Evolutionary conservation across 2,797 vertebrate genomes (phyloP), one percentile per base, ranked within the genome.

Genomic region (Schizopygopsis pylzovi): DNA sequence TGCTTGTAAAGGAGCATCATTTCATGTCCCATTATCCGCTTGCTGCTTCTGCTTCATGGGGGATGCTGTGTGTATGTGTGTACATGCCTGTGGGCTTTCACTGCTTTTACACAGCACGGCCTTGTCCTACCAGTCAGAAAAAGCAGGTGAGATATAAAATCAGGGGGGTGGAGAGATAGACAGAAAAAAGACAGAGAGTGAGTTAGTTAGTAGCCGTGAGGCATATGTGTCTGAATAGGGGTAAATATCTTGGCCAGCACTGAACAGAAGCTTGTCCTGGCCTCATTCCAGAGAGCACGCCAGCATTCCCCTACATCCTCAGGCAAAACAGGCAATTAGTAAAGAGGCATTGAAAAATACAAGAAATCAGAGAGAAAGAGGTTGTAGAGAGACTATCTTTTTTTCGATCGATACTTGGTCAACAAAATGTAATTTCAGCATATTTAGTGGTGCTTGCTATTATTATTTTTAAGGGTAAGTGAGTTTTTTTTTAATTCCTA

Each of bases 281-380:
- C 81, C 88, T 82, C 47, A 33, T 87, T 88, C 77, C 83, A 85
- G 39, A 87, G 52, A 39, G 59, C 67, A 76, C 15, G 13, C 56
- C 81, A 86, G 75, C 59, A 12, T 37, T 70, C 77, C 52, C 81
- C 61, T 77, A 33, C 70, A 72, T 39, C 88, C 75, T 77, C n/a
- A 7, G 81, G 90, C 77, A 79, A 88, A 89, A 87, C 83, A 89
- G 54, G 81, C 88, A 88, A 89, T 90, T 87, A 88, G 72, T 68
- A 76, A 82, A 84, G 41, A 73, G 79, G 73, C 22, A 63, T 25
- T 52, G 49, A 73, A 85, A 54, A 81, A 47, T 49, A 81, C 13
- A 43, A 76, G 67, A 87, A 73, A 81, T 43, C 70, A 1, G 73
- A 67, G 54, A 33, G 59, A 81, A 54, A 61, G 13, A 73, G 73